Evolutionary conservation across 2,113 vertebrate species (phyloP).

Genomic region (Myiozetetes cayanensis): DNA sequence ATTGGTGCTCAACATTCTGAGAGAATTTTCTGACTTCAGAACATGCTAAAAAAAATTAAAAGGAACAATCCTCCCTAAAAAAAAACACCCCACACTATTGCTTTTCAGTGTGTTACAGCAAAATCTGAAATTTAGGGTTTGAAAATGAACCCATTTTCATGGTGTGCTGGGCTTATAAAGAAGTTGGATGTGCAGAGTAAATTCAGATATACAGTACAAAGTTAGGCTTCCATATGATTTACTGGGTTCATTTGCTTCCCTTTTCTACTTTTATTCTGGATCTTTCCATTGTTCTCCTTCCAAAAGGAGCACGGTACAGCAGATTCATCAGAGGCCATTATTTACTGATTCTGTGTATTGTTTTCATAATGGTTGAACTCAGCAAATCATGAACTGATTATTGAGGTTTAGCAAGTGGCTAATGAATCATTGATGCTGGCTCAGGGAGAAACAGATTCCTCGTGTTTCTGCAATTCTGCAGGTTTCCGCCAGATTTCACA

Average conservation of each 20-base stretch:
- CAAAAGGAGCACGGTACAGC: conserved; percentile 16
- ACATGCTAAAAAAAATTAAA: not conserved
- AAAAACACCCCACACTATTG: not conserved
- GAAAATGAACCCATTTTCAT: not conserved
- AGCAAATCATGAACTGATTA: conserved; percentile 61
- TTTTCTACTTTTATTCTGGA: conserved; percentile 21
- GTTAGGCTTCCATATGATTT: not conserved
- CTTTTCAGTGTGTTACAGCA: not conserved
- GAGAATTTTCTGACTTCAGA: not conserved
- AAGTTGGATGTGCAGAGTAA: not conserved
- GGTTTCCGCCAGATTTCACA: conserved; percentile 28
- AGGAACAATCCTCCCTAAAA: not conserved
- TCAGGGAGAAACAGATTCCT: conserved; percentile 38
- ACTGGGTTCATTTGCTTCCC: conserved; percentile 4
- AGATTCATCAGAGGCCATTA: conserved; percentile 61
- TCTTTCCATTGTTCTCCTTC: conserved; percentile 37
- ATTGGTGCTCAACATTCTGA: not conserved
- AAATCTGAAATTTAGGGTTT: not conserved
- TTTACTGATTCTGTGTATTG: conserved; percentile 62
- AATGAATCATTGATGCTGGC: conserved; percentile 65
- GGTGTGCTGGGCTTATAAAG: not conserved
- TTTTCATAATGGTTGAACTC: conserved; percentile 61
- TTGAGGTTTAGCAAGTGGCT: conserved; percentile 61
- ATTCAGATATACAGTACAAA: not conserved
- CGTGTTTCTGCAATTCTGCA: conserved; percentile 38